These are phyloP conservation scores for Chironex yamaguchii DNA, from an alignment of 30 jellyfish, hydroid and myxozoan genomes.

Conservation along the genomic window DNA sequence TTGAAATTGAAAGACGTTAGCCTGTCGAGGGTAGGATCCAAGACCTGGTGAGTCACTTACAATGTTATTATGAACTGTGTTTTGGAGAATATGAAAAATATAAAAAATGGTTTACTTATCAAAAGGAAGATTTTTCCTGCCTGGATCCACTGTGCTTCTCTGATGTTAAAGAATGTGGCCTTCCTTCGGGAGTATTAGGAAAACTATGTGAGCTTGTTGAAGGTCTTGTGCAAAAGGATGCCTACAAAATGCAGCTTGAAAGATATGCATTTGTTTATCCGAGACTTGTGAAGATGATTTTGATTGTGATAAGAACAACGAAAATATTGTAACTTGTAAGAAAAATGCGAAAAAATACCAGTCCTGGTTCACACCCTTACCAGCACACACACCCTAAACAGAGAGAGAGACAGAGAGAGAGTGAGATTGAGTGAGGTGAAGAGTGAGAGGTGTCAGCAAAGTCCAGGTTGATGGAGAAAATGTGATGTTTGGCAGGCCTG, in stretches of 20 bases:
- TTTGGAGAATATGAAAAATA: not conserved
- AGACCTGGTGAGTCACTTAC: not conserved
- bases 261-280: constrained; percentile 3
- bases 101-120: too few relatives aligned
- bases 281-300: constrained; percentile 27
- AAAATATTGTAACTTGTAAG: not conserved
- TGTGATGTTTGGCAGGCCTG: too few relatives aligned
- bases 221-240: constrained; percentile 1
- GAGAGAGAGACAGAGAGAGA: not conserved
- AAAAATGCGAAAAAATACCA: not conserved
- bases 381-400: constrained; percentile 5
- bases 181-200: constrained; percentile 8
- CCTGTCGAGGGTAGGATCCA: too few relatives aligned
- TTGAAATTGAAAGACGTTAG: too few relatives aligned
- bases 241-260: constrained; percentile 33
- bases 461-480: too few relatives aligned
- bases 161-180: not conserved
- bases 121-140: not conserved
- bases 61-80: not conserved
- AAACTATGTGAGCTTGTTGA: constrained; percentile 9
- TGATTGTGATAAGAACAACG: not conserved
- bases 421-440: too few relatives aligned
- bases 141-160: not conserved
- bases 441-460: too few relatives aligned
- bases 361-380: not conserved